Conservation (phyloP, 2,113 vertebrate genomes). For the Zootoca vivipara region DNA sequence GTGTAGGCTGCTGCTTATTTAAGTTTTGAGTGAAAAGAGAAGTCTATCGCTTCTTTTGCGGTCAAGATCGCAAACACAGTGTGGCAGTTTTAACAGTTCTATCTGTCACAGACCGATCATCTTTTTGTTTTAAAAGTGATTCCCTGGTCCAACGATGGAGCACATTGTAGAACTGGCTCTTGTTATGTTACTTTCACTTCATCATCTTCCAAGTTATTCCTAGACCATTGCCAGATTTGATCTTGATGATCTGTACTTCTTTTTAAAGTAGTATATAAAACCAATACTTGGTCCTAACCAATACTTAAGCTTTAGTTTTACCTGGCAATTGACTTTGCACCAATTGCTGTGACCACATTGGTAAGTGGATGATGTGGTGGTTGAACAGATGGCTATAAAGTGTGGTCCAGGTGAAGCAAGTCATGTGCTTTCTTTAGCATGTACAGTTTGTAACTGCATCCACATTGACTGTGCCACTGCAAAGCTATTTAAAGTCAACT, state of each 20-base stretch:
- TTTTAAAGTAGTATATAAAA: no score
- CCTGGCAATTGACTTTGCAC: slow-evolving; percentile 19
- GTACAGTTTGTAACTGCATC: neutral
- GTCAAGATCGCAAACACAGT: slow-evolving; percentile 24
- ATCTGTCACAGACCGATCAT: neutral
- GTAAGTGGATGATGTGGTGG: neutral
- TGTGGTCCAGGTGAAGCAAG: neutral
- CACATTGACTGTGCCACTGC: neutral
- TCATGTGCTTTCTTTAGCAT: neutral
- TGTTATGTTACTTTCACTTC: slow-evolving; percentile 5
- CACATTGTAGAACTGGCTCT: slow-evolving; percentile 12
- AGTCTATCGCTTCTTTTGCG: slow-evolving; percentile 3
- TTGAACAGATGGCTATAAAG: neutral
- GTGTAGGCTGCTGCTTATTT: neutral
- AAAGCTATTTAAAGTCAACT: neutral
- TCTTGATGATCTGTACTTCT: slow-evolving; percentile 29
- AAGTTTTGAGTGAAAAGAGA: neutral
- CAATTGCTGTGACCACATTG: neutral
- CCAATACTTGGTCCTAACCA: slow-evolving; percentile 52
- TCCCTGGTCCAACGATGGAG: neutral
- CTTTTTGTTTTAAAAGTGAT: slow-evolving; percentile 19
- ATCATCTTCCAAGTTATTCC: slow-evolving; percentile 41
- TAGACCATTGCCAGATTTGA: slow-evolving; percentile 36
- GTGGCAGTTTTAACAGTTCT: neutral
- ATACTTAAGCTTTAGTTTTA: slow-evolving; percentile 71